Evolutionary conservation across 2,113 vertebrate genomes (phyloP).

Genomic region (Heptranchias perlo): DNA sequence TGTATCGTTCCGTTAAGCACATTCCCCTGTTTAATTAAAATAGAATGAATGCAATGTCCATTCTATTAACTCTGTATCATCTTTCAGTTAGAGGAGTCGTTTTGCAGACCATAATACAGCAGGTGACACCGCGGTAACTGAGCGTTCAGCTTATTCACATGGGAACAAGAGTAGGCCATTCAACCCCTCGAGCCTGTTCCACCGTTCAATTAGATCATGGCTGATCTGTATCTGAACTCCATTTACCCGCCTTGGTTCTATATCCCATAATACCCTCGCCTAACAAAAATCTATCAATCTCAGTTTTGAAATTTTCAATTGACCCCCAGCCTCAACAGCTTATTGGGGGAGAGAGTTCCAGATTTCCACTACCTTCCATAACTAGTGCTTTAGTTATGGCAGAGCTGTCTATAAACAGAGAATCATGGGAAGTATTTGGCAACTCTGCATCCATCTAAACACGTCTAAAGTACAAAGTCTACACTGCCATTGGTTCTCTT

Average conservation of each 20-base stretch:
- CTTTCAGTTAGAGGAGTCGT: neutral
- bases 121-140: neutral
- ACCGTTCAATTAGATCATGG: neutral
- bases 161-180: neutral
- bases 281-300: neutral
- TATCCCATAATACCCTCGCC: too few relatives aligned
- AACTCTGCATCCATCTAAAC: neutral
- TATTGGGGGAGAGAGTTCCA: neutral
- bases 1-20: too few relatives aligned
- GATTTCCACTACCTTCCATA: neutral
- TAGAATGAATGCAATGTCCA: too few relatives aligned
- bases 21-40: too few relatives aligned
- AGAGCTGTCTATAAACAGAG: neutral
- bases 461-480: neutral
- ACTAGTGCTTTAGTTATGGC: neutral
- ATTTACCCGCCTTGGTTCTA: neutral
- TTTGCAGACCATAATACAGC: neutral
- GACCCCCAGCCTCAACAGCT: neutral
- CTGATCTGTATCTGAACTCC: neutral
- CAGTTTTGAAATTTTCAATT: neutral
- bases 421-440: neutral
- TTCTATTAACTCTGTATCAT: neutral
- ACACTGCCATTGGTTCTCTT: neutral
- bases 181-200: neutral
- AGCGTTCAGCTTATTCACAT: neutral